Evolutionary conservation across 2,797 vertebrate species (phyloP), one percentile per base, ranked within the genome.

Genomic region (Cetoscarus ocellatus): DNA sequence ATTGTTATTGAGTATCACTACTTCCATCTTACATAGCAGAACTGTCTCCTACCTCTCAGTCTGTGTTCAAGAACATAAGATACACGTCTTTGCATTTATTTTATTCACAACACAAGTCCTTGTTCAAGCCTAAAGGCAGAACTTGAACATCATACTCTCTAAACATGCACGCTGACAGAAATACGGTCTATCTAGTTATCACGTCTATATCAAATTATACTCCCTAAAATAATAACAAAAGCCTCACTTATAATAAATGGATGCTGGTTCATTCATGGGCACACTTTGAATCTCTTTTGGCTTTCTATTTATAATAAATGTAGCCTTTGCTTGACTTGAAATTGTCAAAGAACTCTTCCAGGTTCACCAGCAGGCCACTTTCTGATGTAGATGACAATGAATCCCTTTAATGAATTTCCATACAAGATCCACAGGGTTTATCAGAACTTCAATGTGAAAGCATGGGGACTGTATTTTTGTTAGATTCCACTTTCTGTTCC

Each of bases 131-230:
- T 27, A 27, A 27, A 27, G 27, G 27, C 27, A 27, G 27, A 27
- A 27, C 27, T 27, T 27, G 27, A 27, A 27, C 2, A 27, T 27
- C 27, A 27, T 4, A 27, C 4, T 27, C 27, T 39, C 7, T 10
- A 39, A 10, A 39, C 6, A 39, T 39, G 38, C 9, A 14, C 43
- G 13, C 17, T 27, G 12, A 57, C 27, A 58, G 8, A 43, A 40
- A 11, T 1, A 38, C 1, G 10, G 15, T 39, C 6, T 0, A 9
- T 39, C 6, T 0, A 9, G 10, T 13, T n/a, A 19, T 13, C 1
- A 51, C 8, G 2, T 36, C 10, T 14, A 0, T 42, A 36, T 10
- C 8, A 5, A 53, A 43, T 44, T 10, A 9, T 13, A 43, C n/a
- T 43, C 1, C 8, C 17, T 19, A 10, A n/a, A n/a, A 42, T 17